phyloP scores from a whole-genome alignment of 2,888 invertebrate species.

The Sisyra terminalis region DNA sequence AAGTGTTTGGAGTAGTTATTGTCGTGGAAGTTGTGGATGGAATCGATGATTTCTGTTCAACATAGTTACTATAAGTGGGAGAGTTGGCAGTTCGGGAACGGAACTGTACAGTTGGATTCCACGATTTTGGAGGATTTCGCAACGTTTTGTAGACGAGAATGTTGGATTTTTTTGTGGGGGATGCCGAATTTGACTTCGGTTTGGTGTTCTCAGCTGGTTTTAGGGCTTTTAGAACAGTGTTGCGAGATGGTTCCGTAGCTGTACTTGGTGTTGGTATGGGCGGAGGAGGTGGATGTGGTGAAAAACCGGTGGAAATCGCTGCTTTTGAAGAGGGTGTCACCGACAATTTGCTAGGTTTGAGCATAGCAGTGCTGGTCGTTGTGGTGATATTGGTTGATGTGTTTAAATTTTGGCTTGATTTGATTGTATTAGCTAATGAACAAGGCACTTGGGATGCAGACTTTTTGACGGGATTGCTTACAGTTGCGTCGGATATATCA shows the following conservation, averaged over 20 bases:
- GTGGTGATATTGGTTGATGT: slow-evolving; percentile 8
- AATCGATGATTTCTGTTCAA: slow-evolving; percentile 14
- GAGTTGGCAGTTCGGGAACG: slow-evolving; percentile 17
- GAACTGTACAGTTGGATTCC: slow-evolving; percentile 37
- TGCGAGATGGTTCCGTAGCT: slow-evolving; percentile 7
- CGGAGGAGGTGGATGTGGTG: slow-evolving; percentile 13
- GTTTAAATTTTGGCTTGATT: not conserved
- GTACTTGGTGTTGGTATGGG: slow-evolving; percentile 13
- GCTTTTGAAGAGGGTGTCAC: slow-evolving; percentile 5
- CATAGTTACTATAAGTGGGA: slow-evolving; percentile 7
- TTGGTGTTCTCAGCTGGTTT: too few species aligned
- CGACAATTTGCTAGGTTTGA: slow-evolving; percentile 4
- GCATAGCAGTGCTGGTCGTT: not conserved
- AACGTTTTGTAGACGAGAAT: slow-evolving; percentile 35
- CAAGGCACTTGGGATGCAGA: not conserved
- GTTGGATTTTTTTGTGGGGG: too few species aligned
- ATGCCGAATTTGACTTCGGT: too few species aligned
- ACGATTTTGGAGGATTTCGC: slow-evolving; percentile 38
- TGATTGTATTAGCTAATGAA: not conserved
- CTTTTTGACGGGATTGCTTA: not conserved
- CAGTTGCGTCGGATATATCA: not conserved
- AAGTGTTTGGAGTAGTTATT: not conserved
- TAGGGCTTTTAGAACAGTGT: too few species aligned
- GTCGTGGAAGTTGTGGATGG: slow-evolving; percentile 18
- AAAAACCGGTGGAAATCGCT: slow-evolving; percentile 8